Evolutionary conservation across 35 echinoderm and acorn worm species (phyloP), one percentile per base, ranked within the genome.

Genomic region (Apostichopus parvimensis): DNA sequence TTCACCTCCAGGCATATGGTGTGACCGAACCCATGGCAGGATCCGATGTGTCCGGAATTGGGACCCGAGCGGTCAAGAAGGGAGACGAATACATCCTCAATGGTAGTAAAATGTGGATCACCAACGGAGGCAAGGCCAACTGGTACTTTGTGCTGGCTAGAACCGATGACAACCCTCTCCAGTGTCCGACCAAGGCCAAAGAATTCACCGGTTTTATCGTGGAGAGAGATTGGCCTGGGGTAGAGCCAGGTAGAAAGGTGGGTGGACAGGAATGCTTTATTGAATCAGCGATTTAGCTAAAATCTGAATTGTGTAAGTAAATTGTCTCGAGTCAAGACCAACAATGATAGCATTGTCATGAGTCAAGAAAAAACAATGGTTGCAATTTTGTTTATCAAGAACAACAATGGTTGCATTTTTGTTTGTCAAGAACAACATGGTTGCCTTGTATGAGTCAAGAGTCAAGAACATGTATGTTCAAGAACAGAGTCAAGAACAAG

Each of bases 51-150:
- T 93, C 94, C 3, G 95, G 95, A 34, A 57, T 99, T 57, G 75
- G 91, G 28, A 96, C 95, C n/a, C 90, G 87, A 57, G 97, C 97
- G 1, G 95, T 94, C 6, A 95, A 94, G 79, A 99, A 99, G 77
- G 97, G 97, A 1, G 97, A 99, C 56, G 95, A 96, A 21, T 99
- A 99, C 77, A 85, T 99, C 54, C 90, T 99, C 9, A 99, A 99
- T 54, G 97, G 97, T 1, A 87, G 85, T 62, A 99, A 99, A 84
- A 99, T 99, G 97, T 99, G 97, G 97, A 99, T 99, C 73, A 99
- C 97, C 62, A 99, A 99, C 78, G 97, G 97, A 18, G 97, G 97
- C 11, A 83, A 96, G 6, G 97, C 97, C 26, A 96, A 94, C 77
- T 99, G 97, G 97, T 99, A 99, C 93, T 96, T 99, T 94, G 95